Evolutionary conservation across 1,140 invertebrate genomes (phyloP), one percentile per base, ranked within the genome.

Genomic region (Drosophila jambulina): DNA sequence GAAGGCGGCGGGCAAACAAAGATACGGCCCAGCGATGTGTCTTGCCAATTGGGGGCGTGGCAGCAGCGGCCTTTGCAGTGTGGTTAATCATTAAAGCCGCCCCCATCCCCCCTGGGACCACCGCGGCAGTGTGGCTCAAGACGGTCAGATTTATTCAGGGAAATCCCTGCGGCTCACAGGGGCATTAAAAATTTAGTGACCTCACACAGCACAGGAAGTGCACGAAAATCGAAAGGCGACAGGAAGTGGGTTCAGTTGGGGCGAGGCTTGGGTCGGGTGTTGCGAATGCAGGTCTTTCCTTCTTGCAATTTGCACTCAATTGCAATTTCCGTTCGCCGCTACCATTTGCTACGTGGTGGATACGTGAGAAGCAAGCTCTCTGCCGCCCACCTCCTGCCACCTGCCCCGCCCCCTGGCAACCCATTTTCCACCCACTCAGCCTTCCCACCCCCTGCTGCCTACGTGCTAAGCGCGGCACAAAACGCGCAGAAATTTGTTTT

Each of bases 221-320:
- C 46, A 54, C 46, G 62, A 70, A 53, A 71, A 70, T 57, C 68
- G 49, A 32, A 32, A 25, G 48, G 64, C 42, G 43, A 36, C 38
- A 49, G 51, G 27, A 36, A 34, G 61, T 46, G 64, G 19, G 32
- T 56, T 56, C 21, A 17, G 34, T 3, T 7, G 12, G 15, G 25
- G 48, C 27, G 10, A n/a, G 27, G 3, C 4, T 36, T 15, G 51
- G 49, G n/a, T 15, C 21, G n/a, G 32, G 36, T 12, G 8, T 10
- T 38, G 53, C 53, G 53, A 38, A 25, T 56, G 53, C 53, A 56
- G 34, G 32, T 23, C 27, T 51, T 78, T 77, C 76, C 74, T 78
- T 78, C 75, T 78, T 78, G 75, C 84, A 87, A 90, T 87, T 87
- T 87, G 77, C 84, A 87, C 84, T 87, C 84, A 87, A 87, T 87